phyloP scores from a whole-genome alignment of 2,113 vertebrate genomes.

The Coregonus clupeaformis region DNA sequence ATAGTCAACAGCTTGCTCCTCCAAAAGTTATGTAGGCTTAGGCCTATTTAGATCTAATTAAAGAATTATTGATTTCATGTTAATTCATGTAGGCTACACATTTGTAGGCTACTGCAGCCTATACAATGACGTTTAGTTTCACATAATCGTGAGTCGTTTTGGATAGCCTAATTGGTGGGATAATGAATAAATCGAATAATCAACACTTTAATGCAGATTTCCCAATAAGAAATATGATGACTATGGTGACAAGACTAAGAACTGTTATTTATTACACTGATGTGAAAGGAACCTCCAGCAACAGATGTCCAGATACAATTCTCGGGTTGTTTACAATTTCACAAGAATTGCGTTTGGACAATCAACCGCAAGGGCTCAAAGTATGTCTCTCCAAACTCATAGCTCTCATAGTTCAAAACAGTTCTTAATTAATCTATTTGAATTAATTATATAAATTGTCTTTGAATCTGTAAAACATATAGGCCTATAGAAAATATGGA shows the following conservation, averaged over 20 bases:
- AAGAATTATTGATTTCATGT: neutral
- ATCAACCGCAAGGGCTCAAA: slow-evolving; percentile 82
- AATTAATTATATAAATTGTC: neutral
- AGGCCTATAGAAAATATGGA: too few species aligned
- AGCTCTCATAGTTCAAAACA: slow-evolving; percentile 67
- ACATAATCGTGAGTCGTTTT: neutral
- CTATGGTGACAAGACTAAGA: neutral
- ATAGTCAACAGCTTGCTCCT: too few species aligned
- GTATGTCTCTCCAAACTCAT: slow-evolving; percentile 87
- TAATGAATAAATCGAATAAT: neutral
- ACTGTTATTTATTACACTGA: slow-evolving; percentile 10
- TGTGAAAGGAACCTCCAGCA: slow-evolving; percentile 79
- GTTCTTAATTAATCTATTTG: neutral
- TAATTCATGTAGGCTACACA: neutral
- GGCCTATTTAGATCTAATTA: neutral
- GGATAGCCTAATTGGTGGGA: neutral
- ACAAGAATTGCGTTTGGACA: slow-evolving; percentile 84
- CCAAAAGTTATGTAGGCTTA: too few species aligned
- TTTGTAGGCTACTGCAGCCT: too few species aligned
- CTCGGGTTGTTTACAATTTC: slow-evolving; percentile 84
- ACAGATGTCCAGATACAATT: slow-evolving; percentile 99
- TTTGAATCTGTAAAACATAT: neutral
- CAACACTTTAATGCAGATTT: neutral
- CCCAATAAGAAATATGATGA: slow-evolving; percentile 1
- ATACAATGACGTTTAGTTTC: too few species aligned